These are phyloP conservation scores for Cochlearius cochlearius DNA, from an alignment of 2,113 vertebrate genomes.

Conservation along the genomic window DNA sequence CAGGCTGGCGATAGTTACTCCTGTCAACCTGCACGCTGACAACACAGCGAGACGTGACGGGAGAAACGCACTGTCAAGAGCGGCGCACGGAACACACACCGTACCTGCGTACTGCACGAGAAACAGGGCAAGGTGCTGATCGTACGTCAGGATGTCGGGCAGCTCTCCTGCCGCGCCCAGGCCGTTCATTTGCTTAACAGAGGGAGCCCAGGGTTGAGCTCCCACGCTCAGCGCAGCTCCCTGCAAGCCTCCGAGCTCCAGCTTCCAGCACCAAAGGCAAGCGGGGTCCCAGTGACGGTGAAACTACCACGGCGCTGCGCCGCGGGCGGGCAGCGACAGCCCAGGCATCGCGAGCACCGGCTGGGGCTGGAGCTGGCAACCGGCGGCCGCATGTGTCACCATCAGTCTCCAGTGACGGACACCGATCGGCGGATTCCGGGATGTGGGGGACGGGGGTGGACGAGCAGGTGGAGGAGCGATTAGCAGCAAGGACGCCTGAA, in stretches of 20 bases:
- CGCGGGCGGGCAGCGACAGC: slow-evolving; percentile 46
- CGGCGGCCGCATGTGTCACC: slow-evolving; percentile 70
- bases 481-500: slow-evolving; percentile 64
- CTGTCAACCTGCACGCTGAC: not conserved
- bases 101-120: slow-evolving; percentile 75
- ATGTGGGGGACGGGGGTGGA: slow-evolving; percentile 15
- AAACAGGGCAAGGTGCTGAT: slow-evolving; percentile 66
- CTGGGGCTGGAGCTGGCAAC: slow-evolving; percentile 57
- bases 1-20: not conserved
- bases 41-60: not conserved
- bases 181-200: not conserved
- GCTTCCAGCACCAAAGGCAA: slow-evolving; percentile 20
- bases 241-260: slow-evolving; percentile 27
- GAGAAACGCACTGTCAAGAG: not conserved
- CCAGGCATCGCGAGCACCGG: slow-evolving; percentile 44
- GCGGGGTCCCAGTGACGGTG: slow-evolving; percentile 37
- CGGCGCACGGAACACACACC: not conserved
- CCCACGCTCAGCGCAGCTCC: not conserved
- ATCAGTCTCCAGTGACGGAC: slow-evolving; percentile 69
- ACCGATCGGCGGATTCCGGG: slow-evolving; percentile 13
- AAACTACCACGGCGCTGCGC: slow-evolving; percentile 20
- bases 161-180: slow-evolving; percentile 4
- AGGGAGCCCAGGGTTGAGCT: not conserved
- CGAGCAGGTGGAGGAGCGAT: slow-evolving; percentile 73
- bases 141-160: slow-evolving; percentile 8